These are phyloP conservation scores for Thunnus maccoyii DNA, from an alignment of 2,113 vertebrate species.

Conservation along the genomic window DNA sequence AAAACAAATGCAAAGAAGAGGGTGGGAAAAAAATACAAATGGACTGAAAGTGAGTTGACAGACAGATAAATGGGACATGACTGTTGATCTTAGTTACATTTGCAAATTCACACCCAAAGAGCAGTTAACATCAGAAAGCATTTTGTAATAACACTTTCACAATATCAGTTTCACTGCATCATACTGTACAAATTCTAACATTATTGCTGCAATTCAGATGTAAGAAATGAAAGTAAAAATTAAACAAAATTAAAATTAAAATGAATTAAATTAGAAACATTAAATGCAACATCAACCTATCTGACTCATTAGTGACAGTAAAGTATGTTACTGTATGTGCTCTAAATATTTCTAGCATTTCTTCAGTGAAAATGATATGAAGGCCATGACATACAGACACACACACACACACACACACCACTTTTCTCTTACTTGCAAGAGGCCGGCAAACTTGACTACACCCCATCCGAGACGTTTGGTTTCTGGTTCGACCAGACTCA, in stretches of 20 bases:
- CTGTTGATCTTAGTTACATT: neutral
- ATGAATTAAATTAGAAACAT: too few relatives aligned
- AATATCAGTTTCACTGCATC: neutral
- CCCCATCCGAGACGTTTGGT: constrained; percentile 97
- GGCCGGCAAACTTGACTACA: constrained; percentile 97
- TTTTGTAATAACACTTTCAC: neutral
- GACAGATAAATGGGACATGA: neutral
- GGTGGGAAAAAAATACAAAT: neutral
- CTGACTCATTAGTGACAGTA: too few relatives aligned
- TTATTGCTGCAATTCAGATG: too few relatives aligned
- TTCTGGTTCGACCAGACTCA: constrained; percentile 98
- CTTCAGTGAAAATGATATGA: neutral
- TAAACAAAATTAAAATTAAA: too few relatives aligned
- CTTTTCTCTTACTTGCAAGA: constrained; percentile 88
- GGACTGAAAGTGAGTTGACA: neutral
- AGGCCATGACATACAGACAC: too few relatives aligned
- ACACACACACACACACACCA: neutral
- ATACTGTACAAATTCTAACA: too few relatives aligned
- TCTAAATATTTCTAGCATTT: neutral
- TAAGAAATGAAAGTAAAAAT: too few relatives aligned
- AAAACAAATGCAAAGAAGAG: neutral
- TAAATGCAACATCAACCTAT: too few relatives aligned
- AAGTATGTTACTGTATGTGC: neutral
- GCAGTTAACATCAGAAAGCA: neutral
- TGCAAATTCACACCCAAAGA: neutral